Percentiles rank a stretch among this genome's conserved stretches.
Conservation (phyloP, 2,888 invertebrate species). For the Nephrotoma flavescens region DNA sequence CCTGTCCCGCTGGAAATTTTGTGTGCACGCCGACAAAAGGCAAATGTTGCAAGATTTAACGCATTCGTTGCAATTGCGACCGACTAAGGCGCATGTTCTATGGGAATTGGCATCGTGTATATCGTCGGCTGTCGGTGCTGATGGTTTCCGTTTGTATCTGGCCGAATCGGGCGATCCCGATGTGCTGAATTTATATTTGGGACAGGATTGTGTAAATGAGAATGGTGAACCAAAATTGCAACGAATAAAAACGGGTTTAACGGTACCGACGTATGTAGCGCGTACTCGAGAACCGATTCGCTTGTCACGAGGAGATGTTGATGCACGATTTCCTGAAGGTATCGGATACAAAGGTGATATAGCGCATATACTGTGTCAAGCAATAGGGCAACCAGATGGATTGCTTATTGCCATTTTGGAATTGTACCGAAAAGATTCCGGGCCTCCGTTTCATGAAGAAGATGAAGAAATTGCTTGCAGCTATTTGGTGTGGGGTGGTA, state of each 20-base stretch:
- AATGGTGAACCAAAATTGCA: conserved; percentile 24
- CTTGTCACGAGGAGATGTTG: conserved; percentile 30
- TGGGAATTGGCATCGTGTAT: conserved; percentile 52
- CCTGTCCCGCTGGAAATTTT: conserved; percentile 40
- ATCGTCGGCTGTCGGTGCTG: conserved; percentile 47
- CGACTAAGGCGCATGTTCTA: conserved; percentile 46
- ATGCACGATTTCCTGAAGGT: conserved; percentile 37
- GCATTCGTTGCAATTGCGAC: conserved; percentile 41
- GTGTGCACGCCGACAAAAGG: conserved; percentile 47
- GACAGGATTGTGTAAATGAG: conserved; percentile 22
- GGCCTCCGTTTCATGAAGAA: conserved; percentile 41
- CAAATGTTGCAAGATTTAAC: conserved; percentile 46
- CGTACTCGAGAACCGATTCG: conserved; percentile 34
- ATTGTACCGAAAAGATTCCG: conserved; percentile 40
- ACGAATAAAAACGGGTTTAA: conserved; percentile 14
- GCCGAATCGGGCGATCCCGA: conserved; percentile 33
- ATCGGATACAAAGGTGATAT: conserved; percentile 26
- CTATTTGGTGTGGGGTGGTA: conserved; percentile 53
- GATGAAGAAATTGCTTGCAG: conserved; percentile 54
- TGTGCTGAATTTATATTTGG: conserved; percentile 27
- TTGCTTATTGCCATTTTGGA: conserved; percentile 51
- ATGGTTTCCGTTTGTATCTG: conserved; percentile 46
- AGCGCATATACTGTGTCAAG: conserved; percentile 41
- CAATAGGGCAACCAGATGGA: conserved; percentile 47
- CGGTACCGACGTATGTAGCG: conserved; percentile 29